Base-by-base conservation (phyloP, 1,140 invertebrate genomes). In the Drosophila nigromelanica region DNA sequence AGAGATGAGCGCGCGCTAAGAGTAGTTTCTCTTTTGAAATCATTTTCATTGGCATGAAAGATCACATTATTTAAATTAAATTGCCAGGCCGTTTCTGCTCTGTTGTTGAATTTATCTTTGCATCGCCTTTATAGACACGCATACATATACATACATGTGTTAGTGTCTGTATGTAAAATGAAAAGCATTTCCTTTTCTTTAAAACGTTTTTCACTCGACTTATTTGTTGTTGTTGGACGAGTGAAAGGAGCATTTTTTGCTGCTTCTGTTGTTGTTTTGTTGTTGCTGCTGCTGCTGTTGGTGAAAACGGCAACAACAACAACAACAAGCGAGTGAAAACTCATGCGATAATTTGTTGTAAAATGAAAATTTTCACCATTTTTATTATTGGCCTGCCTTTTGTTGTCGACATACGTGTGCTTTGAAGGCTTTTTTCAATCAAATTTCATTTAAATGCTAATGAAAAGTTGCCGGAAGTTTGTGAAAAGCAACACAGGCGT, bases 1-100 rank as follows among this genome's bases (percentile, higher is more conserved):
- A 76, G 64, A 74, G 82, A 81, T 73, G 67, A 60, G 60, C 47
- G 42, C 58, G 35, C 47, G 56, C 39, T 64, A 64, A 66, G 60
- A 76, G 42, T 80, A 89, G 85, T 89, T 89, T 89, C 83, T 89
- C 85, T 89, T 89, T 89, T 89, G 80, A 89, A 83, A 83, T 89
- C 76, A 89, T 83, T 89, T 89, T 80, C 85, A 83, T 89, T 89
- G 80, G 80, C 83, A 80, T 80, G 76, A 83, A 89, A 89, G 85
- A 89, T 89, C 83, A 80, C 83, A 89, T 89, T 89, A 89, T 89
- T 89, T 89, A 89, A 89, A 89, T 89, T 89, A 89, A 89, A 89
- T 89, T 89, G 85, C 79, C 64, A 64, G 47, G 68, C 40, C 45
- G 75, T 60, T 54, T 64, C 40, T 43, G 37, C 42, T 50, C 33